Conservation (phyloP, 2,888 invertebrate genomes). For the Asteroscopus sphinx region DNA sequence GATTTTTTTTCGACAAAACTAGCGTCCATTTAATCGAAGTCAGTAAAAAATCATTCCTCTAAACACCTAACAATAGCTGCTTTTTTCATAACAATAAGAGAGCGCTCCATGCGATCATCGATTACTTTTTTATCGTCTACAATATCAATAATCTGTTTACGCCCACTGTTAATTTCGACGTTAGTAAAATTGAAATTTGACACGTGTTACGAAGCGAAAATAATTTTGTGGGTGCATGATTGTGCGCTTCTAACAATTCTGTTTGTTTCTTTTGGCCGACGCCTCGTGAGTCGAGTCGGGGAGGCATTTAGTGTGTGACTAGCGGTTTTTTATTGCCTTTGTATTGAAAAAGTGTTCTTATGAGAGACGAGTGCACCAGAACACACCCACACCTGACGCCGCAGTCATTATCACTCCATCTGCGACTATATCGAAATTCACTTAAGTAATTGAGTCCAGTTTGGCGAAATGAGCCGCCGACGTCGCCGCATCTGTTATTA, state of each 20-base stretch:
- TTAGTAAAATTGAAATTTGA: conserved; percentile 88
- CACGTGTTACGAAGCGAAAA: conserved; percentile 89
- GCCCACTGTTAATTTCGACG: conserved; percentile 89
- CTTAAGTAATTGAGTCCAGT: conserved; percentile 79
- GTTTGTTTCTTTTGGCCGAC: conserved; percentile 87
- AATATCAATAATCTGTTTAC: conserved; percentile 89
- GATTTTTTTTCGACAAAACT: conserved; percentile 79
- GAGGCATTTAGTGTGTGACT: conserved; percentile 88
- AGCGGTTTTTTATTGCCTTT: conserved; percentile 86
- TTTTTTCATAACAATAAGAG: conserved; percentile 79
- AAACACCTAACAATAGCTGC: conserved; percentile 84
- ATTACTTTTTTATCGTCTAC: conserved; percentile 88
- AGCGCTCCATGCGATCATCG: conserved; percentile 85
- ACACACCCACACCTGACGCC: conserved; percentile 73
- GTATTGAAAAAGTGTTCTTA: conserved; percentile 82
- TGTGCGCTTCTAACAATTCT: conserved; percentile 83
- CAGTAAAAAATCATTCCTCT: conserved; percentile 72
- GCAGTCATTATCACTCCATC: conserved; percentile 67
- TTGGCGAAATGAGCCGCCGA: conserved; percentile 70
- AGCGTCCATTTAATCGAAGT: conserved; percentile 77
- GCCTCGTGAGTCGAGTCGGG: conserved; percentile 73
- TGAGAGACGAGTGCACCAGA: conserved; percentile 45
- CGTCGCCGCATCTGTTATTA: conserved; percentile 67
- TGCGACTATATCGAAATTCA: conserved; percentile 65
- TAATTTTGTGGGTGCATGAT: conserved; percentile 87